A percentile compares a stretch with the other conserved stretches of the same genome.
Evolutionary conservation across 2,113 vertebrate genomes (phyloP).

Genomic region (Strigops habroptila): DNA sequence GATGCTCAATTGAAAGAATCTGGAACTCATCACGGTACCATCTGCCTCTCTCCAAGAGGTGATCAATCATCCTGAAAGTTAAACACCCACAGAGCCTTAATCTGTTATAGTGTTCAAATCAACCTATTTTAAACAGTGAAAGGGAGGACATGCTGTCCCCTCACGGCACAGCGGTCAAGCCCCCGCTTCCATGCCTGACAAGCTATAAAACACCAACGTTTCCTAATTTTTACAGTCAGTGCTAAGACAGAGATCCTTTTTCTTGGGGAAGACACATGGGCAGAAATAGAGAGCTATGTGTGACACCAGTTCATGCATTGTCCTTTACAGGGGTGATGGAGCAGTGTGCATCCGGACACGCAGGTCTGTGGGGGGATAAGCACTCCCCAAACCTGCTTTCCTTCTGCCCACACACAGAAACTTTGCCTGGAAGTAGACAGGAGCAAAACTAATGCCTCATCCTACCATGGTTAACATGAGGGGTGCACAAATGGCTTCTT

Average conservation of each 20-base stretch:
- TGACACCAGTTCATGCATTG: background rate
- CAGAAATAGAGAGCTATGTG: background rate
- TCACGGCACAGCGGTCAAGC: background rate
- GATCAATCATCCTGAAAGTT: conserved; percentile 56
- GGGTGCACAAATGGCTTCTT: background rate
- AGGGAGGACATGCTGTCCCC: background rate
- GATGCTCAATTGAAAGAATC: conserved; percentile 47
- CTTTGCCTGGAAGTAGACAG: background rate
- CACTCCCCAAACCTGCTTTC: background rate
- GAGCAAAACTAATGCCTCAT: background rate
- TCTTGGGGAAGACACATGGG: background rate
- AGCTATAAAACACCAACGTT: background rate
- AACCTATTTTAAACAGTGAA: conserved; percentile 3
- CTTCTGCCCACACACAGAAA: background rate
- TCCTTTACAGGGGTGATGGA: background rate
- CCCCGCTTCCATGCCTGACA: background rate
- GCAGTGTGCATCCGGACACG: accelerated
- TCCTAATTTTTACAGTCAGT: background rate
- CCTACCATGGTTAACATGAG: background rate
- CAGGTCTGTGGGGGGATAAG: background rate
- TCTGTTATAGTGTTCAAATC: background rate
- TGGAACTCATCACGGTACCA: conserved; percentile 48
- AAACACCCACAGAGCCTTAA: conserved; percentile 47
- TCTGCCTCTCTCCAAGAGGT: conserved; percentile 37
- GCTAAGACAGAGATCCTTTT: background rate